phyloP scores from a whole-genome alignment of 2,888 invertebrate genomes.

The Linyphia triangularis region DNA sequence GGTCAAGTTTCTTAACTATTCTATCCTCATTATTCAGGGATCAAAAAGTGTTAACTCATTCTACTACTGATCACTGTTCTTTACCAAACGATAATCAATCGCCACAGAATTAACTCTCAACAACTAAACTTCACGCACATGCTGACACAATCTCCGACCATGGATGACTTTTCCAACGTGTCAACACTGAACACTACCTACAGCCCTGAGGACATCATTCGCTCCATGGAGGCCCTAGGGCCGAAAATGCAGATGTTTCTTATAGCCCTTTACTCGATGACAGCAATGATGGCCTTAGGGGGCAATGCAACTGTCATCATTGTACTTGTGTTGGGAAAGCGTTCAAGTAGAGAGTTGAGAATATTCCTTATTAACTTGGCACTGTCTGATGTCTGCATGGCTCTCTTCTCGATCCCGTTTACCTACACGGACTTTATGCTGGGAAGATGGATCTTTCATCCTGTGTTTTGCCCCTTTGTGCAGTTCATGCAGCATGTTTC shows the following conservation, averaged over 20 bases:
- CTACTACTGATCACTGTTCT: neutral
- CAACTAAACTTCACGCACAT: neutral
- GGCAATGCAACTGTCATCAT: conserved; percentile 81
- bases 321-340: conserved; percentile 80
- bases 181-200: conserved; percentile 38
- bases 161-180: conserved; percentile 8
- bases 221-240: conserved; percentile 67
- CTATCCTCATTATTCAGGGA: no score
- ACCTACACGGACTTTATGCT: conserved; percentile 82
- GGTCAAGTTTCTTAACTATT: no score
- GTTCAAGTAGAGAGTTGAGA: conserved; percentile 79
- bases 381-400: conserved; percentile 93
- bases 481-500: conserved; percentile 81
- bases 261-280: conserved; percentile 81
- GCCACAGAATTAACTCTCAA: neutral
- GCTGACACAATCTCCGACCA: neutral
- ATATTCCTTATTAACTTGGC: conserved; percentile 90
- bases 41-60: no score
- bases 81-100: neutral
- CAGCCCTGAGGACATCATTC: conserved; percentile 19
- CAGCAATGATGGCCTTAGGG: conserved; percentile 80
- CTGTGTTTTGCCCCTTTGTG: conserved; percentile 81
- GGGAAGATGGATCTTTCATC: conserved; percentile 81
- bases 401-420: conserved; percentile 93
- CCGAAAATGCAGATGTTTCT: conserved; percentile 78